Conservation (phyloP, 1,140 invertebrate species). For the Drosophila bifasciata region DNA sequence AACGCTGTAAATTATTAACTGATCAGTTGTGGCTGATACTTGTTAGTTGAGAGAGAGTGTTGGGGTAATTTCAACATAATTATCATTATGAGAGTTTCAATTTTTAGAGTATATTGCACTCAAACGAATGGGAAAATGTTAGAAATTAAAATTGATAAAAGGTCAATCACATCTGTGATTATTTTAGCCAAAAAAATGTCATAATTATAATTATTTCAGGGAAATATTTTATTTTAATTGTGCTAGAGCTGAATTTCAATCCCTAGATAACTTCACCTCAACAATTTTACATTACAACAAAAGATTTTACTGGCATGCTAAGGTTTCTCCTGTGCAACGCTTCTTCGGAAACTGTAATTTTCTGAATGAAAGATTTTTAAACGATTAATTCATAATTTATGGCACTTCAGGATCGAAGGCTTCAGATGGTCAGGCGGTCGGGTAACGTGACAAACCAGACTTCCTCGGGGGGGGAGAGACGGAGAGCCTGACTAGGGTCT, state of each 20-base stretch:
- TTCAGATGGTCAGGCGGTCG: neutral
- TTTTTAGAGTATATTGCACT: too few species aligned
- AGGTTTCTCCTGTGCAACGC: neutral
- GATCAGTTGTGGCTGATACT: constrained; percentile 5
- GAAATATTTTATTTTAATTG: too few species aligned
- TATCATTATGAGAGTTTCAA: too few species aligned
- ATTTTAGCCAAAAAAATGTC: too few species aligned
- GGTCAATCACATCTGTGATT: too few species aligned
- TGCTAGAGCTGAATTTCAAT: too few species aligned
- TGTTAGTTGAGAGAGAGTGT: neutral
- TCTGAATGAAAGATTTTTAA: constrained; percentile 19
- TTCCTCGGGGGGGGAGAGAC: neutral
- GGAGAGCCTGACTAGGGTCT: neutral
- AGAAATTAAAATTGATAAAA: too few species aligned
- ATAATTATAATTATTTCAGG: too few species aligned
- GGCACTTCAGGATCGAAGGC: constrained; percentile 6
- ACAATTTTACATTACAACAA: too few species aligned
- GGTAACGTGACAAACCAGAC: constrained; percentile 10
- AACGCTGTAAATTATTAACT: constrained; percentile 26
- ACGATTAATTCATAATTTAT: constrained; percentile 38
- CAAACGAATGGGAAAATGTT: too few species aligned
- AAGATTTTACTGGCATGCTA: neutral
- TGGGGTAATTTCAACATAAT: neutral
- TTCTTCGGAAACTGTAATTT: neutral
- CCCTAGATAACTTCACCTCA: too few species aligned